Evolutionary conservation across 1,140 invertebrate genomes (phyloP), one percentile per base, ranked within the genome.

Genomic region (Linepithema humile): DNA sequence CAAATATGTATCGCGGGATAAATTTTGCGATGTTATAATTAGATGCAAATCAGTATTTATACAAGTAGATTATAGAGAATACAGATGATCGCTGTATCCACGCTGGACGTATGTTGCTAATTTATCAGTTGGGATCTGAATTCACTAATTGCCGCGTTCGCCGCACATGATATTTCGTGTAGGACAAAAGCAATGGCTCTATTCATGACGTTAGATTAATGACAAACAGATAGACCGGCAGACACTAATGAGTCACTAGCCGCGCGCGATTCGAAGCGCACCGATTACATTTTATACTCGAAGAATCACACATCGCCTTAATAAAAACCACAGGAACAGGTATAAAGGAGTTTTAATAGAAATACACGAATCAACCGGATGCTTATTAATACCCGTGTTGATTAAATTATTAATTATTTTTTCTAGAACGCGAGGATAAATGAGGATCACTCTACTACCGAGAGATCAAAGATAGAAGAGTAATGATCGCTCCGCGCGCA

Each of bases 121-220:
- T 92, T 93, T 91, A 90, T 92, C 91, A 85, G 85, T 53, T 89
- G 89, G 84, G 91, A 93, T 93, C 92, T 93, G 87, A 89, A 92
- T 92, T 89, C 91, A 87, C 88, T 93, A 93, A 93, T 93, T 93
- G 89, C 89, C 84, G 77, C 84, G 87, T 85, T 89, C 84, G 87
- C 75, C 85, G 89, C 80, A 85, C 88, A 55, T 83, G 57, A 65
- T 29, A n/a, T 29, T 60, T 78, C 87, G 64, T 77, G 70, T 64
- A 70, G 62, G 57, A 82, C 64, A 88, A 82, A 84, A 83, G 69
- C 23, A 38, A 84, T 40, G 55, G 50, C 48, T 62, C 3, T 35
- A 69, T 59, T 62, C 23, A 50, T 12, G 35, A 26, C 38, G 59
- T 62, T 64, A 62, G 38, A 82, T 85, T 64, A 57, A 57, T 5